These are phyloP conservation scores for Gymnopithys bicolor DNA, from an alignment of 2,797 vertebrate species.

Conservation along the genomic window DNA sequence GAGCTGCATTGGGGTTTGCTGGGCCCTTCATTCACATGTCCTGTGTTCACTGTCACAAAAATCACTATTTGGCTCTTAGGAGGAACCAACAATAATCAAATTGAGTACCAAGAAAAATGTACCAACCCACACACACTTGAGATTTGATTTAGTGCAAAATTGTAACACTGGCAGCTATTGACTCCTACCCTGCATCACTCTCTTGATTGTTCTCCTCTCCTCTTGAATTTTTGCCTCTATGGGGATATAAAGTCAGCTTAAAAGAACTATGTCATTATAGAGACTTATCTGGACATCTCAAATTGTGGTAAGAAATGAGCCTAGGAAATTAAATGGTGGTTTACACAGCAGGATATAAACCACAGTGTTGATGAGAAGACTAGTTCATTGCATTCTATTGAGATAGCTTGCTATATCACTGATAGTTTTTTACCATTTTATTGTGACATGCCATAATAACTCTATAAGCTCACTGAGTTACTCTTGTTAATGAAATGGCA, in stretches of 20 bases:
- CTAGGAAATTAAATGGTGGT: background rate
- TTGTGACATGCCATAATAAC: background rate
- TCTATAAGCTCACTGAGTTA: background rate
- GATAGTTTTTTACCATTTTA: background rate
- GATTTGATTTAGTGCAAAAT: background rate
- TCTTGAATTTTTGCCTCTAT: background rate
- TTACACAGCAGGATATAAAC: background rate
- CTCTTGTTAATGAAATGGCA: background rate
- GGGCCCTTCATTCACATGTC: background rate
- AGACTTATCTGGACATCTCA: background rate
- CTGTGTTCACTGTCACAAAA: background rate
- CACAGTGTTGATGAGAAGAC: background rate
- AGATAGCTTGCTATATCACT: background rate
- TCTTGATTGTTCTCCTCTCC: background rate
- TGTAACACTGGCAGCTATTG: background rate
- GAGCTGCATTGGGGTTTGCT: background rate
- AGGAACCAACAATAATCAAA: background rate
- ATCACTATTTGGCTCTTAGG: background rate
- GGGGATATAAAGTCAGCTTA: background rate
- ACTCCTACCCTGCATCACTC: background rate
- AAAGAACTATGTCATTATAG: background rate
- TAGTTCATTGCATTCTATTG: background rate
- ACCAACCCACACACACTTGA: background rate
- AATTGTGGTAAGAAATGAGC: background rate
- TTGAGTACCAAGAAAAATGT: background rate